These are phyloP conservation scores for Oncorhynchus keta DNA, from an alignment of 2,113 vertebrate species.

Conservation along the genomic window DNA sequence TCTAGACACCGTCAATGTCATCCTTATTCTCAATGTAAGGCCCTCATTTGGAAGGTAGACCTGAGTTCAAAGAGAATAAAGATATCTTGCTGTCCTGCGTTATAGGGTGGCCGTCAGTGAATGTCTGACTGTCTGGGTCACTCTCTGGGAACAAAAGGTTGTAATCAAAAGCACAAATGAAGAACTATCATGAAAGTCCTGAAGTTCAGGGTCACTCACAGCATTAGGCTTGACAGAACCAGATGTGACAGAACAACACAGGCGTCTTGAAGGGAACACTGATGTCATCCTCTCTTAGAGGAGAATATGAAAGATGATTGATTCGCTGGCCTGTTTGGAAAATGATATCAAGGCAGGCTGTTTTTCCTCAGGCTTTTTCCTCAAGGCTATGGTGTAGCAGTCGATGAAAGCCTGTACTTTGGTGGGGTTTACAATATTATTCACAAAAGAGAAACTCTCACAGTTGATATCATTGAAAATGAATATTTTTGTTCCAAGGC, in stretches of 20 bases:
- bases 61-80: background rate
- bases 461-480: background rate
- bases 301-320: background rate
- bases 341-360: slow-evolving; percentile 37
- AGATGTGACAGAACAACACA: background rate
- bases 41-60: background rate
- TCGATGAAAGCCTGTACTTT: slow-evolving; percentile 33
- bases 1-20: background rate
- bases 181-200: background rate
- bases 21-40: background rate
- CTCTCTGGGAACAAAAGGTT: background rate
- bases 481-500: background rate
- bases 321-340: slow-evolving; percentile 15
- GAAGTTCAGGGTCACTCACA: background rate
- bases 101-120: background rate
- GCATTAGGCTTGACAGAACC: background rate
- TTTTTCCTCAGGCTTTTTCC: slow-evolving; percentile 22
- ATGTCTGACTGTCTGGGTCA: background rate
- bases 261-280: background rate
- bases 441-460: background rate
- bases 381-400: slow-evolving; percentile 32
- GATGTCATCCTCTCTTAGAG: background rate
- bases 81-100: background rate
- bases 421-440: background rate
- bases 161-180: background rate